Percentiles rank a stretch among this genome's conserved stretches.
Conservation (phyloP, 2,113 vertebrate species). For the Mungos mungo region DNA sequence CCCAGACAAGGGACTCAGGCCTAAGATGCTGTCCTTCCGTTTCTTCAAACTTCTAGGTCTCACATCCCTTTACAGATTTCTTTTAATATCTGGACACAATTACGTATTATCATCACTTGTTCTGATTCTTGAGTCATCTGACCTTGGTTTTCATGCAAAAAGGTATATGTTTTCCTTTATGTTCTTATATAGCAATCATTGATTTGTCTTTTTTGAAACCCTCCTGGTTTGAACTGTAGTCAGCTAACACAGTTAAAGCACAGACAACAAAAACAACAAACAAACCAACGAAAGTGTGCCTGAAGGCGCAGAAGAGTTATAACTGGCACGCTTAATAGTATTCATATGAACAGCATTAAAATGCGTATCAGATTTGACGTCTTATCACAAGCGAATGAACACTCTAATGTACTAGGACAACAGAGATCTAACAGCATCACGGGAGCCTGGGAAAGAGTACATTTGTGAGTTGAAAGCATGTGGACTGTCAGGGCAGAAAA, state of each 20-base stretch:
- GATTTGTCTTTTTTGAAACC: not conserved
- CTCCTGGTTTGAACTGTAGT: not conserved
- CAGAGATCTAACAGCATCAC: conserved; percentile 23
- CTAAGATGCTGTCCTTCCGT: not conserved
- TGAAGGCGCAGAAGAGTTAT: conserved; percentile 18
- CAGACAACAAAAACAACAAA: conserved; percentile 4
- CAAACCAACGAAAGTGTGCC: not conserved
- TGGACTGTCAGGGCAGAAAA: conserved; percentile 76
- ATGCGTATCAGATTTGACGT: conserved; percentile 51
- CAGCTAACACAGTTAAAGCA: conserved; percentile 20
- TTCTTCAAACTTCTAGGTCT: not conserved
- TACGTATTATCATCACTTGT: not conserved
- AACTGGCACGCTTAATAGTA: not conserved
- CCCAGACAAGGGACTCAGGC: not conserved
- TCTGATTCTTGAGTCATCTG: not conserved
- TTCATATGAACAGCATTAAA: conserved; percentile 43
- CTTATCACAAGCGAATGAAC: conserved; percentile 60
- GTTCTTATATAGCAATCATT: not conserved
- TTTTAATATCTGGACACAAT: not conserved
- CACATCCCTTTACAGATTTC: not conserved
- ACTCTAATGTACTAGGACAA: conserved; percentile 50
- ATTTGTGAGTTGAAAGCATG: conserved; percentile 72
- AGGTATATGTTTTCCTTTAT: not conserved
- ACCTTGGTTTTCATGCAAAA: not conserved
- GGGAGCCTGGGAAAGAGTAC: conserved; percentile 60